Evolutionary conservation across 2,797 vertebrate species (phyloP), one percentile per base, ranked within the genome.

Genomic region (Aulostomus chinensis): DNA sequence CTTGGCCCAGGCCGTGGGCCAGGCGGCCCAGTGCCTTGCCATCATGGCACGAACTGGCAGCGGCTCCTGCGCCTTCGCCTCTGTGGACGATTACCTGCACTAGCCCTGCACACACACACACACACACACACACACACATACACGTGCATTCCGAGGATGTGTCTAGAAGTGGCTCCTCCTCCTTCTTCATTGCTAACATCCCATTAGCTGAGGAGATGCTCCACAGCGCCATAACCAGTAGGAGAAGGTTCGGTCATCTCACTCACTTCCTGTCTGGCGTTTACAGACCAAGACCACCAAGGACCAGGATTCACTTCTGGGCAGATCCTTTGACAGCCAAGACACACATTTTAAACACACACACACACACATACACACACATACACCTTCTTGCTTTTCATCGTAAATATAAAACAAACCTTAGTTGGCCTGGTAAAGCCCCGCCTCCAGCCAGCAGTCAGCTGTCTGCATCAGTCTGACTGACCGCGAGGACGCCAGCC

Each of bases 31-130:
- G 76, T 98, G 96, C 92, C 91, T 99, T 72, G 92, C 95, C 86
- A 86, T 98, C 90, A 99, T 99, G 97, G 96, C 97, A 26, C 95
- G 94, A 10, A 95, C 95, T 1, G 96, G 96, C 78, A 95, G 93
- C 7, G 97, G 96, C 49, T 97, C 97, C 79, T 98, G 96, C 57
- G 97, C 96, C 0, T 99, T 98, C 6, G 96, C 97, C 89, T 94
- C 96, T 40, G 95, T 98, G 92, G 95, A 96, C 73, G 94, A 99
- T 89, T 98, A 98, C 89, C 91, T 98, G 85, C 97, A 98, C 92
- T 98, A 98, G 92, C 95, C 78, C 49, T 4, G 1, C 32, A 32
- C 2, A 1, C 11, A 15, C 30, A 3, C 32, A 6, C 34, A 7
- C 42, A 10, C 40, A 20, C 51, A 24, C 42, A 16, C 46, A 56